Evolutionary conservation across 2,797 vertebrate species (phyloP), one percentile per base, ranked within the genome.

Genomic region (Spinus pinus): DNA sequence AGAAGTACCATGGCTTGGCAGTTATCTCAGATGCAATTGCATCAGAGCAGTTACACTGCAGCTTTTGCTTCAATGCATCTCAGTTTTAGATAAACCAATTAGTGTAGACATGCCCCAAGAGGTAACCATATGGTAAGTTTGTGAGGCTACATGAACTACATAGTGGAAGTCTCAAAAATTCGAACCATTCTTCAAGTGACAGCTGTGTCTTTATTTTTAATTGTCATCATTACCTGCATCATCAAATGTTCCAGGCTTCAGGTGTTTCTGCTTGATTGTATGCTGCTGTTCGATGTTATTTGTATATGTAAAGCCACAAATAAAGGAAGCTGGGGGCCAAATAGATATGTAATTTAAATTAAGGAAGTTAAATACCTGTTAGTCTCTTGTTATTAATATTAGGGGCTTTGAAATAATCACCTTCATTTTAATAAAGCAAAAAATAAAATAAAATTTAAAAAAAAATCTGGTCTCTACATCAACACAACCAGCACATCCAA

Each of bases 101-200:
- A 87, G 69, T 80, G 89, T 78, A 95, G 94, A 91, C 85, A 61
- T 93, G 79, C 89, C 94, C 71, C 84, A 92, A 91, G 94, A 96
- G 74, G 78, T 92, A 93, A 94, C 89, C 95, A 96, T 95, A 95
- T 93, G 96, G 83, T 79, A 88, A 92, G 56, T 72, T 72, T 95
- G 28, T 81, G 67, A 93, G 74, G 56, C 74, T 92, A 80, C 3
- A 11, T 67, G 92, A 93, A 70, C 47, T 69, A 37, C 44, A 41
- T 12, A 72, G 77, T 46, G 16, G 27, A 88, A 93, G 81, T 42
- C 73, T 86, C 77, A 85, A 88, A 88, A 94, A 79, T 90, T 81
- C 77, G 39, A 64, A 16, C 56, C 30, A 37, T 81, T 90, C 58
- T 81, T 92, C 56, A 81, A 88, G 51, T 75, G 54, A 67, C 90